Evolutionary conservation across 2,113 vertebrate genomes (phyloP).

Genomic region (Pangasianodon gigas): DNA sequence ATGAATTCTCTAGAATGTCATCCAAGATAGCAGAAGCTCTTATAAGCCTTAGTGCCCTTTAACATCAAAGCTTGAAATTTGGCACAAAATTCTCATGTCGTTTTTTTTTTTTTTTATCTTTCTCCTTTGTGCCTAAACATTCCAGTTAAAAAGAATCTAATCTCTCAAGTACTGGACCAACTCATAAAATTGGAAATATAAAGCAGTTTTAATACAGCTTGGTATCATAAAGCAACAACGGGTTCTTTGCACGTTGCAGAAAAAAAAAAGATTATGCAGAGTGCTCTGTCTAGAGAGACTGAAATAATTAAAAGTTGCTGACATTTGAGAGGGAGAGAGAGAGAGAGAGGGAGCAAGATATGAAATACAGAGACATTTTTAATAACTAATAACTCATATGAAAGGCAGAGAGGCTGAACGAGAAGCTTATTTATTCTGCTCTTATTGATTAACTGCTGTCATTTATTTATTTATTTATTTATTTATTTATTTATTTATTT

Average conservation of each 20-base stretch:
- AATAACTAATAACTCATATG: constrained; percentile 36
- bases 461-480: background rate
- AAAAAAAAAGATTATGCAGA: background rate
- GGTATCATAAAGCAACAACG: background rate
- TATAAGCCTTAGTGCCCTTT: background rate
- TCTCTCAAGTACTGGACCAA: background rate
- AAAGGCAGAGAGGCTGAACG: constrained; percentile 67
- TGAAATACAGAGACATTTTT: constrained; percentile 59
- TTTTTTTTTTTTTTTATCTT: background rate
- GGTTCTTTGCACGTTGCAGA: background rate
- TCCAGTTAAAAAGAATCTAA: background rate
- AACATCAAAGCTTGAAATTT: background rate
- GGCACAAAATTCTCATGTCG: background rate
- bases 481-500: no score
- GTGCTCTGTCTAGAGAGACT: background rate
- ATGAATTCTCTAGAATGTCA: background rate
- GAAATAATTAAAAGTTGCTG: constrained; percentile 2
- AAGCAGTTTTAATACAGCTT: background rate
- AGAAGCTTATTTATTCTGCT: constrained; percentile 47
- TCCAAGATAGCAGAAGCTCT: background rate
- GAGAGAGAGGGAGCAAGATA: constrained; percentile 58
- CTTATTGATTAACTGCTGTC: constrained; percentile 15
- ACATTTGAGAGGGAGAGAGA: background rate
- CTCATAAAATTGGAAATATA: background rate
- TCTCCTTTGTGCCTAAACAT: background rate